Base-by-base conservation (phyloP, 2,888 invertebrate genomes). In the Drosophila fungiperda region DNA sequence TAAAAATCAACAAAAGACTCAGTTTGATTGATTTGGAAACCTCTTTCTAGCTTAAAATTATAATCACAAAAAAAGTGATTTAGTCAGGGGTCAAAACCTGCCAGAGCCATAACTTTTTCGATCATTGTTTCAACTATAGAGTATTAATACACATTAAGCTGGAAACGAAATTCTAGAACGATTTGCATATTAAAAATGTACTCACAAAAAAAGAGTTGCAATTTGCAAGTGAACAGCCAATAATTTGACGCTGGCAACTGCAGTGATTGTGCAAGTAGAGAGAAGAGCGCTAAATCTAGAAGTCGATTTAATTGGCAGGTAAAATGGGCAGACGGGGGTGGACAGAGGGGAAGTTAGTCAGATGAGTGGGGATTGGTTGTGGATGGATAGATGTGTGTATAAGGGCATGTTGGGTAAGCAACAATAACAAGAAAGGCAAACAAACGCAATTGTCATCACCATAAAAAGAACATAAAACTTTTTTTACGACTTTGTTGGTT, bases 401-500 rank as follows among this genome's bases (percentile, higher is more conserved):
- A 77, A 83, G 86, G 83, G 89, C 74, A 83, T 75, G 84, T 84
- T 76, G 84, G 72, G 76, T 81, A 81, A 83, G 72, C 78, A 87
- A 81, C 76, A 89, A 89, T 71, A 73, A 73, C 70, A 73, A 62
- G 36, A 73, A 64, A 48, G 55, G 65, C 62, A 57, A 64, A 60
- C 72, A 80, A 83, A 73, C 79, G 82, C 90, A 89, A 89, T 91
- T 89, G 88, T 90, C 90, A 89, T 84, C 84, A 86, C 79, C 91
- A 91, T 90, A 90, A 86, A 91, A 90, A 84, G 80, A 79, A 86
- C 82, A 89, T 86, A 87, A 89, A 90, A 90, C 88, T 83, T 77
- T 91, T 90, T 91, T 91, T 83, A 85, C 88, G 85, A 84, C 90
- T 78, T 76, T 48, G 83, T 68, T 83, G 76, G 76, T 61, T 88